Evolutionary conservation across 2,888 invertebrate genomes (phyloP).

Genomic region (Agrochola litura): DNA sequence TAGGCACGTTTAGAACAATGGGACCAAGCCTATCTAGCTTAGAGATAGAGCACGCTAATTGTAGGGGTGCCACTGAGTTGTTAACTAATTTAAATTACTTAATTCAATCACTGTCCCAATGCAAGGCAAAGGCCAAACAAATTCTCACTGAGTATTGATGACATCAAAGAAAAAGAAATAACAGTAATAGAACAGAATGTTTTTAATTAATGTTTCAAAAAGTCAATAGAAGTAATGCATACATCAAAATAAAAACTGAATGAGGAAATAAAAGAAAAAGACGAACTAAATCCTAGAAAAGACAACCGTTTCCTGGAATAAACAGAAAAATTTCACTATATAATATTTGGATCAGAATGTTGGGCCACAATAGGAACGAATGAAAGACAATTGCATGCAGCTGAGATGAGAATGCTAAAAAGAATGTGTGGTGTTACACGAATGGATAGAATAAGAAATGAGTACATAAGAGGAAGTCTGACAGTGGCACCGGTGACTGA

Average conservation of each 20-base stretch:
- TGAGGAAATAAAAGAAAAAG: not conserved
- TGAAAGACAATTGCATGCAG: too few species aligned
- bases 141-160: too few species aligned
- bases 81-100: conserved; percentile 6
- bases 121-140: too few species aligned
- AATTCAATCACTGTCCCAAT: too few species aligned
- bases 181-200: not conserved
- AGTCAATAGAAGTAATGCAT: not conserved
- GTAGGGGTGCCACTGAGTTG: conserved; percentile 58
- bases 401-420: too few species aligned
- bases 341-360: too few species aligned
- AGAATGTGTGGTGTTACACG: too few species aligned
- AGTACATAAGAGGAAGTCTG: too few species aligned
- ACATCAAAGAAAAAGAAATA: not conserved
- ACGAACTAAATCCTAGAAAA: not conserved
- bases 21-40: conserved; percentile 71
- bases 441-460: too few species aligned
- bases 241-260: not conserved
- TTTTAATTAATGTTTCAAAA: too few species aligned
- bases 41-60: conserved; percentile 69
- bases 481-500: too few species aligned
- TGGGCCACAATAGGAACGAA: too few species aligned
- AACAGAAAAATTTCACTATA: not conserved
- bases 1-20: conserved; percentile 72
- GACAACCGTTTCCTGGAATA: not conserved